phyloP scores from a whole-genome alignment of 2,888 invertebrate species.

The Lutraria lutraria region DNA sequence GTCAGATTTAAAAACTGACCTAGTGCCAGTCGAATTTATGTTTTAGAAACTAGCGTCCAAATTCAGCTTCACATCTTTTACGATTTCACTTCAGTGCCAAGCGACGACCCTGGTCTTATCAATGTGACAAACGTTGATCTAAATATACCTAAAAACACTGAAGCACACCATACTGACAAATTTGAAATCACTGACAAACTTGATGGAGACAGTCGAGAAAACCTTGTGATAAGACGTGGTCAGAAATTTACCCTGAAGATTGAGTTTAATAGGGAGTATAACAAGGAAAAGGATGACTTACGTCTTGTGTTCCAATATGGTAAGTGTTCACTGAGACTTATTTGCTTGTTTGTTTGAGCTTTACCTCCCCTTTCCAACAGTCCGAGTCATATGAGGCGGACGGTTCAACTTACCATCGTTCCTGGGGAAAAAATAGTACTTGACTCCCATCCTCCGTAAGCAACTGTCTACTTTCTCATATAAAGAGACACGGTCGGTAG shows the following conservation, averaged over 20 bases:
- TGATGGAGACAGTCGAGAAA: conserved; percentile 86
- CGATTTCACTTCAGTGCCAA: not conserved
- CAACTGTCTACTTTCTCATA: too few species aligned
- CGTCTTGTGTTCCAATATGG: conserved; percentile 92
- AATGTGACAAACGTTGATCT: conserved; percentile 89
- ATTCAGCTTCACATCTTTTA: too few species aligned
- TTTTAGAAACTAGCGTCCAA: too few species aligned
- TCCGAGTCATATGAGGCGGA: too few species aligned
- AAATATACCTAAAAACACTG: conserved; percentile 91
- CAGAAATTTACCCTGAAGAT: conserved; percentile 91
- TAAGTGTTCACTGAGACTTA: conserved; percentile 49
- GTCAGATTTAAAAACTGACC: too few species aligned
- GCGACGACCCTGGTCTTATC: conserved; percentile 32
- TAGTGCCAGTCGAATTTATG: too few species aligned
- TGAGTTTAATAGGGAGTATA: conserved; percentile 92
- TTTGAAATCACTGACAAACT: conserved; percentile 88
- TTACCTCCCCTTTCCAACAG: too few species aligned
- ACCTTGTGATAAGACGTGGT: conserved; percentile 91
- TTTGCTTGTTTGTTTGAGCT: too few species aligned
- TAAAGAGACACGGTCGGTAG: too few species aligned
- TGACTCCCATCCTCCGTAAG: too few species aligned
- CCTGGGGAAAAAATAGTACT: too few species aligned
- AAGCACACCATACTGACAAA: conserved; percentile 91
- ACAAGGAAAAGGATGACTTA: conserved; percentile 92
- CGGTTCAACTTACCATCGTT: too few species aligned